Percentiles rank a stretch among this genome's conserved stretches.
phyloP scores from a whole-genome alignment of 1,140 invertebrate species.

The Latrodectus geometricus region DNA sequence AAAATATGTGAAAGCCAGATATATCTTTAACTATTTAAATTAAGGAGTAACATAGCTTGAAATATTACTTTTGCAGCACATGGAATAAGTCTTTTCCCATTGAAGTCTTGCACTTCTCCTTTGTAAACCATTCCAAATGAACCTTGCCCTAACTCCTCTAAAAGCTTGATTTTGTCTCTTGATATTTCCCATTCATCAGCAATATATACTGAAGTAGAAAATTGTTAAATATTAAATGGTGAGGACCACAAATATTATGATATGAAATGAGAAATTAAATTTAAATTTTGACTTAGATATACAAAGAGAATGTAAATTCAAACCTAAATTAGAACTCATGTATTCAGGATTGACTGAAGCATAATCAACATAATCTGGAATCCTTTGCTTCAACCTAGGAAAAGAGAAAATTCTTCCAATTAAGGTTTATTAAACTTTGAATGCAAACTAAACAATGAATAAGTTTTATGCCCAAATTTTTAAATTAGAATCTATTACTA shows the following conservation, averaged over 20 bases:
- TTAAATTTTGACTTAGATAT: not conserved
- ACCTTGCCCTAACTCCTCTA: slow-evolving; percentile 89
- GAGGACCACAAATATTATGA: not conserved
- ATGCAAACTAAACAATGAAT: no score
- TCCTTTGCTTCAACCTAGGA: slow-evolving; percentile 16
- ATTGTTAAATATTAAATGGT: not conserved
- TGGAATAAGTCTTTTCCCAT: slow-evolving; percentile 72
- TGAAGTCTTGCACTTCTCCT: slow-evolving; percentile 73
- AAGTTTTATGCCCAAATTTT: no score
- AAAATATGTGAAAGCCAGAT: not conserved
- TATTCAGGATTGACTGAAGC: slow-evolving; percentile 70
- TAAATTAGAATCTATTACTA: not conserved
- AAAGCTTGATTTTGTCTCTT: slow-evolving; percentile 82
- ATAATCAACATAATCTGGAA: slow-evolving; percentile 63
- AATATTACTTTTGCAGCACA: slow-evolving; percentile 88
- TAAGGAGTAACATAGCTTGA: not conserved
- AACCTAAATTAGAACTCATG: slow-evolving; percentile 56
- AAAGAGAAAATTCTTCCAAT: not conserved
- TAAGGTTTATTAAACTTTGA: no score
- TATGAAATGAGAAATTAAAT: no score
- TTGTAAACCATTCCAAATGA: slow-evolving; percentile 96
- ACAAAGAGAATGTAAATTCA: not conserved
- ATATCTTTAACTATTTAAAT: not conserved
- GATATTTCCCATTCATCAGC: slow-evolving; percentile 97
- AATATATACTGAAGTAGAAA: slow-evolving; percentile 75